Percentiles rank a stretch among this genome's conserved stretches.
phyloP scores from a whole-genome alignment of 2,888 invertebrate genomes.

The Trissolcus brochymenae region DNA sequence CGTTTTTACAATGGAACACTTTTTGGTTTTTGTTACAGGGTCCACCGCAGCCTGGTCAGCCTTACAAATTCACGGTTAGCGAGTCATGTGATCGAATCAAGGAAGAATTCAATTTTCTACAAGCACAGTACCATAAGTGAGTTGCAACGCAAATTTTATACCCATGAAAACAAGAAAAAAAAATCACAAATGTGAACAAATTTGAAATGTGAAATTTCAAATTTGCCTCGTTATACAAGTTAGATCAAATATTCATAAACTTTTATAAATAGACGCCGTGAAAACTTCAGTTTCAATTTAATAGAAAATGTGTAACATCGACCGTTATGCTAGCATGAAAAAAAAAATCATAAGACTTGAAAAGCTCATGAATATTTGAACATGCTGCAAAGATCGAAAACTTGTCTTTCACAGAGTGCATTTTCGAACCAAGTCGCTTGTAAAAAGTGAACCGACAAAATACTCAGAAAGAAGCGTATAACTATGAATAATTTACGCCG shows the following conservation, averaged over 20 bases:
- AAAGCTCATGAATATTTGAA: slow-evolving; percentile 29
- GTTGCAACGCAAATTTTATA: neutral
- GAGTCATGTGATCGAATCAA: slow-evolving; percentile 97
- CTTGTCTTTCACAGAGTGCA: slow-evolving; percentile 25
- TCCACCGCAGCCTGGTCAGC: slow-evolving; percentile 92
- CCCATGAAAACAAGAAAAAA: neutral
- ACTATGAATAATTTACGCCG: slow-evolving; percentile 46
- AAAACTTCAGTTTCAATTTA: neutral
- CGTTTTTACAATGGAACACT: slow-evolving; percentile 42
- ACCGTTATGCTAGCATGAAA: neutral
- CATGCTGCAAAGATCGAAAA: slow-evolving; percentile 16
- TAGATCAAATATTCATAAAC: too few species aligned
- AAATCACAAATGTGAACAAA: neutral
- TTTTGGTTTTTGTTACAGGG: slow-evolving; percentile 79
- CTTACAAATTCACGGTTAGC: slow-evolving; percentile 94
- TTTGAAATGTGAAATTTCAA: neutral
- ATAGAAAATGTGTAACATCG: slow-evolving; percentile 4
- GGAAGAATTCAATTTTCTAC: slow-evolving; percentile 96
- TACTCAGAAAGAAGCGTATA: slow-evolving; percentile 26
- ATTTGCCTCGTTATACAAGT: too few species aligned
- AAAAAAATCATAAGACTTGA: neutral
- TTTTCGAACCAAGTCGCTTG: slow-evolving; percentile 34
- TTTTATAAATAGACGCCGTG: neutral
- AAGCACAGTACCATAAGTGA: slow-evolving; percentile 96
- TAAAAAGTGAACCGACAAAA: slow-evolving; percentile 46